phyloP scores from a whole-genome alignment of 2,888 invertebrate genomes.

The Lycaena phlaeas region DNA sequence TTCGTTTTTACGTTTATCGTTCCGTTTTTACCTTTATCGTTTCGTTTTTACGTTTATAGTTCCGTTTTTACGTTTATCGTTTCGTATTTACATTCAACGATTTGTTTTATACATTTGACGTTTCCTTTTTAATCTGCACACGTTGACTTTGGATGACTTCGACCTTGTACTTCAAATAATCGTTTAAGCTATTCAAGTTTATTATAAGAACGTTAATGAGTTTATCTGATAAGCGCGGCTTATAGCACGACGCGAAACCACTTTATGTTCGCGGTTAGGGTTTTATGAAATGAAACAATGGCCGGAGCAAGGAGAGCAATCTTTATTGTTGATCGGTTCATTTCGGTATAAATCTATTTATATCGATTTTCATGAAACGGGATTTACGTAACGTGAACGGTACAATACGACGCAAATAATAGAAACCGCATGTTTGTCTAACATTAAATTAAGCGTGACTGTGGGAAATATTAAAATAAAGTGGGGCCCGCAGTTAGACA shows the following conservation, averaged over 20 bases:
- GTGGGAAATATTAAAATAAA: constrained; percentile 1
- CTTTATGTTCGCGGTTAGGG: constrained; percentile 29
- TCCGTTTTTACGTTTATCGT: too few species aligned
- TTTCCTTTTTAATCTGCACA: too few species aligned
- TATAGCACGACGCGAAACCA: constrained; percentile 22
- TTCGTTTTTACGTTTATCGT: too few species aligned
- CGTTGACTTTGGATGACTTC: too few species aligned
- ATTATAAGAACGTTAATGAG: constrained; percentile 23
- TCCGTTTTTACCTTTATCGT: too few species aligned
- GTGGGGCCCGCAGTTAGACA: background rate
- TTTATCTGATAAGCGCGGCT: constrained; percentile 20
- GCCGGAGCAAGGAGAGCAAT: constrained; percentile 41
- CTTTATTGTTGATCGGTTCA: constrained; percentile 46
- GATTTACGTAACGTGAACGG: constrained; percentile 56
- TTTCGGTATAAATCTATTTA: constrained; percentile 46
- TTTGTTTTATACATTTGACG: too few species aligned
- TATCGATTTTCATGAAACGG: constrained; percentile 52
- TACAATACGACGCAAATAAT: constrained; percentile 30
- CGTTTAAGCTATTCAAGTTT: background rate
- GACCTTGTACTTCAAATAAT: too few species aligned
- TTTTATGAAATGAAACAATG: constrained; percentile 56
- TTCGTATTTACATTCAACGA: too few species aligned
- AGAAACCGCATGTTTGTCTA: constrained; percentile 46
- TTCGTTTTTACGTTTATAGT: too few species aligned
- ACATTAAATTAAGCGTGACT: constrained; percentile 31